A percentile compares a stretch with the other conserved stretches of the same genome.
Evolutionary conservation across 2,113 vertebrate species (phyloP).

Genomic region (Ceyx cyanopectus): DNA sequence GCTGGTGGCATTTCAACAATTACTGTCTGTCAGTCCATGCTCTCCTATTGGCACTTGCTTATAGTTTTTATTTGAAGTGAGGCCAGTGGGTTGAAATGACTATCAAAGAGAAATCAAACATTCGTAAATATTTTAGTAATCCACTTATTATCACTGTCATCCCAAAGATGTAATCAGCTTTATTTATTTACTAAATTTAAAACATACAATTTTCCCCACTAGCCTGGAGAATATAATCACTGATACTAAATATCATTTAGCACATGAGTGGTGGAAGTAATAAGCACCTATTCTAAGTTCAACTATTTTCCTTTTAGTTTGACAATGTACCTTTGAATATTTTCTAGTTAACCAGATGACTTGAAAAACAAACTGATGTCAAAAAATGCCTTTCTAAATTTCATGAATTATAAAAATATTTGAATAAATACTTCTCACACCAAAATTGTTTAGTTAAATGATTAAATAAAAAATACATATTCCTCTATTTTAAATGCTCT

Average conservation of each 20-base stretch:
- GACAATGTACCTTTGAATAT: background rate
- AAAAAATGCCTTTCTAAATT: background rate
- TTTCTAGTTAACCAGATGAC: background rate
- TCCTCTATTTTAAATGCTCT: background rate
- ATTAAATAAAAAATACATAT: background rate
- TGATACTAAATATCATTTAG: background rate
- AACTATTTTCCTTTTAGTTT: background rate
- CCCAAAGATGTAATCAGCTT: background rate
- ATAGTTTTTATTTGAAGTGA: background rate
- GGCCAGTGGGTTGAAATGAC: background rate
- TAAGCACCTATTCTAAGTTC: background rate
- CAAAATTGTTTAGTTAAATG: background rate
- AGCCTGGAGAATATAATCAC: background rate
- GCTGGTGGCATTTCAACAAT: background rate
- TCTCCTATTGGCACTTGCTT: background rate
- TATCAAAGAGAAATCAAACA: background rate
- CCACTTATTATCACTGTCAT: background rate
- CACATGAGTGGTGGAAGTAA: background rate
- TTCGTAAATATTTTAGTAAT: background rate
- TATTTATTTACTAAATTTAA: background rate
- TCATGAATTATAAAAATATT: background rate
- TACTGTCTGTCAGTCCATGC: background rate
- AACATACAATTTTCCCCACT: background rate
- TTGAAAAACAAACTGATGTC: background rate
- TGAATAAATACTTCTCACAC: background rate